Evolutionary conservation across 2,797 vertebrate genomes (phyloP), one percentile per base, ranked within the genome.

Genomic region (Sciaenops ocellatus): DNA sequence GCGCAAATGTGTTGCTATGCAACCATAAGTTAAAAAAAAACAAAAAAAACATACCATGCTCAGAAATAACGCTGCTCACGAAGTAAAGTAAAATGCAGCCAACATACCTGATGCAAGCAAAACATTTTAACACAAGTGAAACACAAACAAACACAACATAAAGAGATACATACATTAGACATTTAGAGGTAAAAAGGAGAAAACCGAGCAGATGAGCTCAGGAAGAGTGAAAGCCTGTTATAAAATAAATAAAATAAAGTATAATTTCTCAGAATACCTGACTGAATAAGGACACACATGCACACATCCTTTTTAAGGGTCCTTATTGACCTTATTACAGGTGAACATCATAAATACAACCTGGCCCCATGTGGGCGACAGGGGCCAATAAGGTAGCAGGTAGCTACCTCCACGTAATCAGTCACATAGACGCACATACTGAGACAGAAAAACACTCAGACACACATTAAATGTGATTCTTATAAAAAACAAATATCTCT

Each of bases 1-100:
- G 70, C 65, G 57, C 42, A 74, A 84, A 82, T 56, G 73, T 74
- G 88, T 87, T 90, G 78, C 87, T 79, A 84, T 79, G 84, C 85
- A 86, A 84, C 84, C 60, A 42, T 26, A 64, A 84, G 63, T 41
- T 64, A 69, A 26, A 67, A 56, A 76, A 76, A 63, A 9, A 4
- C 16, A 26, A 67, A 59, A 76, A 76, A 63, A 12, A 3, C n/a
- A 56, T 51, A 55, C 11, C 22, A 56, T 54, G 60, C n/a, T 78
- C 30, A 44, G 57, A 78, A 76, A 83, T 73, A 84, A 82, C 34
- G 61, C 71, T 47, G 67, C 47, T 78, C 59, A 24, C 26, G 68
- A 42, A 26, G 41, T 82, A 75, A 78, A 20, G 51, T 24, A 46
- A 64, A 76, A 76, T 48, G 5, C 22, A 63, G 48, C 38, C 28